Conservation (phyloP, 1,140 invertebrate genomes). For the Drosophila sechellia region DNA sequence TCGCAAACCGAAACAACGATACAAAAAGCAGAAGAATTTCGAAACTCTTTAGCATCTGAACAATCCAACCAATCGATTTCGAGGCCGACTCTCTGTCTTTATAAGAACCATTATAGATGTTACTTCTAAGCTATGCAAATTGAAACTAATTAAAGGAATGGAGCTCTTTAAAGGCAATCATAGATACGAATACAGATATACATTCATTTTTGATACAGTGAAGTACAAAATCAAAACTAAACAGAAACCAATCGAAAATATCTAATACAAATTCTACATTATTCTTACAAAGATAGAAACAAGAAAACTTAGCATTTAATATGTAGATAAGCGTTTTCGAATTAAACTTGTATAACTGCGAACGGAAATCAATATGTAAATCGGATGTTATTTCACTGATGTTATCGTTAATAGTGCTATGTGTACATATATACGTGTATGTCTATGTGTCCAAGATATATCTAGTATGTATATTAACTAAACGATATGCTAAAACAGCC, state of each 20-base stretch:
- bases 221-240: slow-evolving; percentile 49
- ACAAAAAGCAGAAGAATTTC: slow-evolving; percentile 9
- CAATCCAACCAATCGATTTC: slow-evolving; percentile 34
- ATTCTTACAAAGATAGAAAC: slow-evolving; percentile 32
- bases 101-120: slow-evolving; percentile 2
- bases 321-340: slow-evolving; percentile 40
- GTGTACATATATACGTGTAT: slow-evolving; percentile 39
- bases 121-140: slow-evolving; percentile 14
- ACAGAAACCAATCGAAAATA: slow-evolving; percentile 58
- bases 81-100: slow-evolving; percentile 6
- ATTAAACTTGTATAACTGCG: slow-evolving; percentile 39
- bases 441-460: slow-evolving; percentile 62
- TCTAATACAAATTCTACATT: slow-evolving; percentile 41
- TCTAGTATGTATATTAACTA: slow-evolving; percentile 48
- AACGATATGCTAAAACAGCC: slow-evolving; percentile 42
- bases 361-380: slow-evolving; percentile 39
- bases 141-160: slow-evolving; percentile 8
- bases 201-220: slow-evolving; percentile 44
- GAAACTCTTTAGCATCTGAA: slow-evolving; percentile 23
- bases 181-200: slow-evolving; percentile 33
- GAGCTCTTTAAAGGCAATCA: slow-evolving; percentile 38
- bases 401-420: slow-evolving; percentile 31
- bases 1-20: slow-evolving; percentile 36
- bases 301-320: slow-evolving; percentile 42
- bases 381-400: slow-evolving; percentile 14